Conservation (phyloP, 2,797 vertebrate genomes). For the Podargus strigoides region DNA sequence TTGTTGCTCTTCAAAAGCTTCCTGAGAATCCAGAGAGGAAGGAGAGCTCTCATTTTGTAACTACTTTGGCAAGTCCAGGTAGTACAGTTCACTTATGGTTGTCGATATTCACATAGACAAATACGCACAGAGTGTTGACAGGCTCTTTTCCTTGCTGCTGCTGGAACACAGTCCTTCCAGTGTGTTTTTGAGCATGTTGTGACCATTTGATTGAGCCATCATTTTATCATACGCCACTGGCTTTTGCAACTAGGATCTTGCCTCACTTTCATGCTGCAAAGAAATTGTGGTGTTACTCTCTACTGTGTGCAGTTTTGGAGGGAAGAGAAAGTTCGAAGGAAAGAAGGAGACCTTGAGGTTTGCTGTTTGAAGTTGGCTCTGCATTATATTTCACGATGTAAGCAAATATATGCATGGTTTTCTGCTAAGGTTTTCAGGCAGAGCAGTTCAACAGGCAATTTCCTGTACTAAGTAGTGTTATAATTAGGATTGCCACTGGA, state of each 20-base stretch:
- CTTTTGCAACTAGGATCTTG: conserved; percentile 54
- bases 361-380: not conserved
- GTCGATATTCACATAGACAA: not conserved
- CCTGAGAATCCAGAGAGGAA: not conserved
- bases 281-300: not conserved
- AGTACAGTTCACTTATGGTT: not conserved
- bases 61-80: not conserved
- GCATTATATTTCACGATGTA: not conserved
- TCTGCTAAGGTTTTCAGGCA: conserved; percentile 22
- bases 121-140: not conserved
- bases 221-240: conserved; percentile 15
- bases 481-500: conserved; percentile 64
- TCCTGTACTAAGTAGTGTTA: conserved; percentile 49
- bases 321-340: not conserved
- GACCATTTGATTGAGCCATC: conserved; percentile 40
- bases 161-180: conserved; percentile 17
- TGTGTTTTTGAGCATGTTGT: not conserved
- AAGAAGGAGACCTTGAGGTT: not conserved
- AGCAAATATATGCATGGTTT: not conserved
- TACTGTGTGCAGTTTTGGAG: not conserved
- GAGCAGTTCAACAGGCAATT: conserved; percentile 43
- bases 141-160: not conserved
- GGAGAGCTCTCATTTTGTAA: not conserved
- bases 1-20: conserved; percentile 2
- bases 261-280: not conserved